Base-by-base conservation (phyloP, 2,113 vertebrate genomes). In the Pandion haliaetus region DNA sequence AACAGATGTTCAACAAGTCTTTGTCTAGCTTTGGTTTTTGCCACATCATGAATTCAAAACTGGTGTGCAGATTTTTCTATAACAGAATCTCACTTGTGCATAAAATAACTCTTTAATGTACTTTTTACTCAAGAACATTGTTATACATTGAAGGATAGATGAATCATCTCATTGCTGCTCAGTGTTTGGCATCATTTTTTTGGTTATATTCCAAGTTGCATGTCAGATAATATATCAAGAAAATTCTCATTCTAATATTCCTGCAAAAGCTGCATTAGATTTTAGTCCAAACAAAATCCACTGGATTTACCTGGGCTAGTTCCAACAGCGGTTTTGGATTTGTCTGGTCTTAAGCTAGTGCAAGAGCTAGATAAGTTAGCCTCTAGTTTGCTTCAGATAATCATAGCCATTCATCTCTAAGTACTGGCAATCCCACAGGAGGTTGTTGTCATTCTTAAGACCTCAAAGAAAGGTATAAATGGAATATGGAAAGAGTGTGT, bases 1-100 rank as follows among this genome's bases (percentile, higher is more conserved):
- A 94, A 65, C 70, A 87, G 42, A 82, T 95, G 73, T 92, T 96
- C 82, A 96, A 70, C 59, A 95, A 92, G 55, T 93, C 58, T 80
- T 92, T 86, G 65, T 88, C 86, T 87, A 87, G 59, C n/a, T 93
- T 88, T 96, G 52, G 0, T 6, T 89, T 95, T 88, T 91, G n/a
- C 31, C 6, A 1, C 66, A 83, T 92, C 66, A 95, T 87, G 85
- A 96, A 92, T 96, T 95, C 74, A 83, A 80, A 92, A 91, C 5
- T 21, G 9, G 31, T 55, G 83, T 57, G 73, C 38, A 95, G 57
- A 89, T 92, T 94, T 95, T 93, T 96, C 89, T 76, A 20, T 72
- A 91, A 80, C 24, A 94, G 42, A 90, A 94, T 91, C 57, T 32
- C 40, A 55, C 52, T 95, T 92, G 44, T 76, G 49, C 45, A 81